Percentiles rank a stretch among this genome's conserved stretches.
These are phyloP conservation scores for Tuta absoluta DNA, from an alignment of 2,888 invertebrate genomes.

Conservation along the genomic window DNA sequence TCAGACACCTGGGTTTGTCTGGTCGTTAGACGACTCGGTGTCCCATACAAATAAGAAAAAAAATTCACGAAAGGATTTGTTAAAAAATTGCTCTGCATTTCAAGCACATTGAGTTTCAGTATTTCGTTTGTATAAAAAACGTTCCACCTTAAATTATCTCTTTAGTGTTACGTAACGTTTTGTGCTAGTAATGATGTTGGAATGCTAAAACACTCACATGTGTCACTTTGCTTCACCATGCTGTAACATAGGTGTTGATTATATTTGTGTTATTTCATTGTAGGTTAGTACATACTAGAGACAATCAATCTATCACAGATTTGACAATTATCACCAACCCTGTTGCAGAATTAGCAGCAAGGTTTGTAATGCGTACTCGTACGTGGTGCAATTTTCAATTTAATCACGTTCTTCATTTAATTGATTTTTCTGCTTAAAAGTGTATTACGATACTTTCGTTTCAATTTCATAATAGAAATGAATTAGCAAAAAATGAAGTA, in stretches of 20 bases:
- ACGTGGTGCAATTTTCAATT: too few species aligned
- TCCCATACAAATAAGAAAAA: too few species aligned
- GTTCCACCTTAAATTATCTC: too few species aligned
- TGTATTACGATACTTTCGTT: constrained; percentile 4
- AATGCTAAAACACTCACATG: constrained; percentile 11
- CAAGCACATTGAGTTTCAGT: too few species aligned
- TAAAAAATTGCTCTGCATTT: too few species aligned
- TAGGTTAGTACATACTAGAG: too few species aligned
- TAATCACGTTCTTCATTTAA: background rate
- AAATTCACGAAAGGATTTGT: too few species aligned
- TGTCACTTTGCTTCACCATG: background rate
- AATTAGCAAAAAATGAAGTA: background rate
- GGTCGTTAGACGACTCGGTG: too few species aligned
- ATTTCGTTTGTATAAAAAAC: too few species aligned
- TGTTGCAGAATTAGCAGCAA: background rate
- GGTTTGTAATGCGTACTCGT: background rate
- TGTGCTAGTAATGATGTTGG: constrained; percentile 7
- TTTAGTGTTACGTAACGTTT: background rate
- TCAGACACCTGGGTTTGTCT: too few species aligned
- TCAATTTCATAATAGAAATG: background rate
- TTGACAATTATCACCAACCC: too few species aligned
- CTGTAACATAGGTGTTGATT: background rate
- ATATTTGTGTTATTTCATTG: background rate
- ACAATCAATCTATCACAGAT: too few species aligned
- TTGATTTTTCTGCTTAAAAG: constrained; percentile 2